A percentile compares a stretch with the other conserved stretches of the same genome.
Conservation (phyloP, 92 coral and sea anemone genomes). For the Umimayanthus kanabou region DNA sequence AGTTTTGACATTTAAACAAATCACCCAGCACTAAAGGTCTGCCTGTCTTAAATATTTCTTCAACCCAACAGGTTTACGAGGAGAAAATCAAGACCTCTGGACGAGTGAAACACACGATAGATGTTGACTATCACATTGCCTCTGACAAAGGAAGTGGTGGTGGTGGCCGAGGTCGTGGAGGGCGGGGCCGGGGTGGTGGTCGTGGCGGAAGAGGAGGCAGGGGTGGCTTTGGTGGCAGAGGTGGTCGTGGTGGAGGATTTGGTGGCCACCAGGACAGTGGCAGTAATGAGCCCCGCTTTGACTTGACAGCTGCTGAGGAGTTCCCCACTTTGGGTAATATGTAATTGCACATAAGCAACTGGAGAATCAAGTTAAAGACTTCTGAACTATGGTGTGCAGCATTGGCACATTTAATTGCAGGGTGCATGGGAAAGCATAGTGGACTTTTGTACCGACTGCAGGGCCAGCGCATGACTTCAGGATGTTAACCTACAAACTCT, state of each 20-base stretch:
- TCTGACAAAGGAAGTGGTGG: constrained; percentile 60
- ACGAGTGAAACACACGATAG: constrained; percentile 83
- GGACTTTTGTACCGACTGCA: constrained; percentile 24
- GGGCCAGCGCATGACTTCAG: neutral
- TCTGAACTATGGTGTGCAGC: constrained; percentile 13
- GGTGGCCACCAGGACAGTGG: constrained; percentile 41
- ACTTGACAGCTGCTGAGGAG: constrained; percentile 67
- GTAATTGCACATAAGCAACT: constrained; percentile 30
- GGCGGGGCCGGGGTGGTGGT: constrained; percentile 73
- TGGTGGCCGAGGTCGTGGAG: constrained; percentile 63
- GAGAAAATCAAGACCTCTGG: constrained; percentile 97
- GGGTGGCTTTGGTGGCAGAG: constrained; percentile 57
- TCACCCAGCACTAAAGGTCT: neutral
- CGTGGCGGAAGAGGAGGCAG: constrained; percentile 60
- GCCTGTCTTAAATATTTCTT: neutral
- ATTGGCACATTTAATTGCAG: neutral
- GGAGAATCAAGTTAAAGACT: neutral
- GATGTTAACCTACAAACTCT: constrained; percentile 20
- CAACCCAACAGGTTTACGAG: constrained; percentile 70
- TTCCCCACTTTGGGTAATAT: constrained; percentile 83
- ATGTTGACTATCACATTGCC: constrained; percentile 78
- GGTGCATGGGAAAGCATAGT: constrained; percentile 10
- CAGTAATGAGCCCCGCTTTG: constrained; percentile 71
- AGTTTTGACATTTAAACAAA: neutral
- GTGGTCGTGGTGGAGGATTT: constrained; percentile 64